Conservation (phyloP, 2,797 vertebrate genomes). For the Acanthurus leucopareius region DNA sequence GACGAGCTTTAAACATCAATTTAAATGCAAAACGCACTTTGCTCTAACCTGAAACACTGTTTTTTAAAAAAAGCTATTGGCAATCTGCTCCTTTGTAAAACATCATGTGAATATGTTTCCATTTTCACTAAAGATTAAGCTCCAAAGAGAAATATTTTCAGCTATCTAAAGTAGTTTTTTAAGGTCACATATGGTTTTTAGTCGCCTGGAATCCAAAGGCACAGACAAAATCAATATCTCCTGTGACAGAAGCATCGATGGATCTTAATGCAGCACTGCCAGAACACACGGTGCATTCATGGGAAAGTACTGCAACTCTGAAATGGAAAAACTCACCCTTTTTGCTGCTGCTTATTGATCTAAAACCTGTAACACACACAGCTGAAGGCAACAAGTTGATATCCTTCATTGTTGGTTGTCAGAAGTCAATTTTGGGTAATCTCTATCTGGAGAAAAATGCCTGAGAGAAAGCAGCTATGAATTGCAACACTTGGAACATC, state of each 20-base stretch:
- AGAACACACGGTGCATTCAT: background rate
- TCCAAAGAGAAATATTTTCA: background rate
- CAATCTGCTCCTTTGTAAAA: background rate
- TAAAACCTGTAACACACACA: conserved; percentile 1
- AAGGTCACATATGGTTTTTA: background rate
- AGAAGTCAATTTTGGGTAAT: conserved; percentile 24
- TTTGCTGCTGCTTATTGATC: background rate
- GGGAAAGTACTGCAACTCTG: background rate
- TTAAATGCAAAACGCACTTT: background rate
- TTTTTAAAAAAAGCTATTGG: too few relatives aligned
- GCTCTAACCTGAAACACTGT: background rate
- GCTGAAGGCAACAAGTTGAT: conserved; percentile 1
- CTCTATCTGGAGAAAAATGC: background rate
- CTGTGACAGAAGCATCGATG: conserved; percentile 8
- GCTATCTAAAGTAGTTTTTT: background rate
- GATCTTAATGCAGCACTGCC: conserved; percentile 15
- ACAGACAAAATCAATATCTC: conserved; percentile 16
- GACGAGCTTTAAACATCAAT: background rate
- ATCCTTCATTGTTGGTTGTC: conserved; percentile 20
- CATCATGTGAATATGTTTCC: background rate
- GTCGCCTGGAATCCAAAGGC: conserved; percentile 5
- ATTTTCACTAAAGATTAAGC: background rate
- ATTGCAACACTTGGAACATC: conserved; percentile 4
- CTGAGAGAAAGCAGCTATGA: background rate
- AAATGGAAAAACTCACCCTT: background rate